Conservation (phyloP, 2,888 invertebrate species). For the Pasiphila rectangulata region DNA sequence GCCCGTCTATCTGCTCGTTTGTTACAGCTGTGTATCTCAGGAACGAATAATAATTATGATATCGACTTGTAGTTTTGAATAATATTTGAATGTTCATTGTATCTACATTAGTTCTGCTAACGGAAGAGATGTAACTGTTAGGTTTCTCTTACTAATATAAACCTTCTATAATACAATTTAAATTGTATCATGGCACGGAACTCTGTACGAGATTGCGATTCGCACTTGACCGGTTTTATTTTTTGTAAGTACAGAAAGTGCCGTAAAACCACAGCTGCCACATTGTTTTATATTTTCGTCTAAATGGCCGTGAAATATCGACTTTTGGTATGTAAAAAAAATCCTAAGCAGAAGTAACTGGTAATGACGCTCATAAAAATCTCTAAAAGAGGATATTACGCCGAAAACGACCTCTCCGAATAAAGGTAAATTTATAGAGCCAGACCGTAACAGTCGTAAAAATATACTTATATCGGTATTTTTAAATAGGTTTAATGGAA, state of each 20-base stretch:
- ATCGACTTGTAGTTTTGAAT: no score
- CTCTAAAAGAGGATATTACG: slow-evolving; percentile 17
- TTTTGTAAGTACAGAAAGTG: slow-evolving; percentile 23
- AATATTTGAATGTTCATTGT: no score
- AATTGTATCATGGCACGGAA: no score
- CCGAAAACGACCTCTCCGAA: slow-evolving; percentile 16
- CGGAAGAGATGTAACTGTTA: no score
- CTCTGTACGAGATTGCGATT: no score
- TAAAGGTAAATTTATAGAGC: slow-evolving; percentile 16
- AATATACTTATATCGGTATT: slow-evolving; percentile 1
- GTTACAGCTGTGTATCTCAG: no score
- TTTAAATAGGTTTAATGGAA: slow-evolving; percentile 2
- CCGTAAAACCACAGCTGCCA: slow-evolving; percentile 25
- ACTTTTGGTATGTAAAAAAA: slow-evolving; percentile 22
- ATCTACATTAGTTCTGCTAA: no score
- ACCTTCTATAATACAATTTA: no score
- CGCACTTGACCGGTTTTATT: no score
- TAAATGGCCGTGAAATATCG: slow-evolving; percentile 23
- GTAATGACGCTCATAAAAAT: slow-evolving; percentile 22
- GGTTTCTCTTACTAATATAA: no score
- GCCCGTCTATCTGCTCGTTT: no score
- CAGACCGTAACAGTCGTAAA: slow-evolving; percentile 2
- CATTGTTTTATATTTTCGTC: slow-evolving; percentile 21
- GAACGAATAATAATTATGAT: no score
- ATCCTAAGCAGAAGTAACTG: slow-evolving; percentile 25